These are phyloP conservation scores for Todiramphus saurophagus DNA, from an alignment of 2,113 vertebrate genomes.

Conservation along the genomic window DNA sequence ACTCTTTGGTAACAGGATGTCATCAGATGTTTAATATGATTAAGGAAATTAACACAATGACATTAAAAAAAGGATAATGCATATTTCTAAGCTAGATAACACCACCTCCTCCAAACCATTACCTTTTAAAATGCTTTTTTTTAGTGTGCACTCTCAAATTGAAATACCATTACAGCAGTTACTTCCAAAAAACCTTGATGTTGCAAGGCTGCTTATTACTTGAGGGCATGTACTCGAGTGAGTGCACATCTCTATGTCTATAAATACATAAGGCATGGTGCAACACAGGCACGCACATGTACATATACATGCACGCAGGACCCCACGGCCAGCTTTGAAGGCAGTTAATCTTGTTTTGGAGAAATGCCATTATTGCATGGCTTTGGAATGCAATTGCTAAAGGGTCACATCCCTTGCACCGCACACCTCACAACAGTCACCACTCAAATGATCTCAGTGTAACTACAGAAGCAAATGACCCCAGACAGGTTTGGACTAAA, in stretches of 20 bases:
- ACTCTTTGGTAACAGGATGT: neutral
- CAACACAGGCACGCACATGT: neutral
- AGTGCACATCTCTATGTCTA: neutral
- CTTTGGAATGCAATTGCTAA: conserved; percentile 17
- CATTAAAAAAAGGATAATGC: neutral
- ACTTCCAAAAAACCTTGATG: neutral
- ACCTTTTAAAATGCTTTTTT: neutral
- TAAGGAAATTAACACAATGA: neutral
- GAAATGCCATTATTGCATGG: conserved; percentile 30
- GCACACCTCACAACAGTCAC: neutral
- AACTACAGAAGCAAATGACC: neutral
- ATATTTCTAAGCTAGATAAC: neutral
- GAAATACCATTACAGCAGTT: neutral
- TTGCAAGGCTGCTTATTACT: neutral
- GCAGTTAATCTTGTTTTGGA: conserved; percentile 49
- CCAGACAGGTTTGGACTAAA: conserved; percentile 9
- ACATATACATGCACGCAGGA: neutral
- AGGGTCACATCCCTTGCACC: conserved; percentile 22
- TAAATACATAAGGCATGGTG: neutral
- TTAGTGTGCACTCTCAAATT: neutral
- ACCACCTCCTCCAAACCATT: neutral
- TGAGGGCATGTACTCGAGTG: fast-evolving
- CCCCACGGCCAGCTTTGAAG: conserved; percentile 18
- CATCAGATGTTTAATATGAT: neutral
- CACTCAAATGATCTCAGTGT: neutral